These are phyloP conservation scores for Itoplectis maculator DNA, from an alignment of 2,888 invertebrate genomes.

Conservation along the genomic window DNA sequence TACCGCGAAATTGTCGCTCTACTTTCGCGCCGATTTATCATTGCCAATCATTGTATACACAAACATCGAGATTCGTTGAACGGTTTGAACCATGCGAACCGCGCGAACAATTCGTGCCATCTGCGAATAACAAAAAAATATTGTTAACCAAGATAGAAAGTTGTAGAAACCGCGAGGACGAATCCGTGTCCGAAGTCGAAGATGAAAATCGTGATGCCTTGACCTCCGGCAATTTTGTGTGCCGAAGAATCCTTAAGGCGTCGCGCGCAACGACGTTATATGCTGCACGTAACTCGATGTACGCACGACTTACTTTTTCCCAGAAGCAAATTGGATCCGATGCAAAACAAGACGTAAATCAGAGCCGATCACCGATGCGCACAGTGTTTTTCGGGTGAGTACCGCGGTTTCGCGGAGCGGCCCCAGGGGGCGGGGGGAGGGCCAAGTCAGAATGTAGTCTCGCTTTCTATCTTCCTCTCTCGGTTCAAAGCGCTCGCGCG, in stretches of 20 bases:
- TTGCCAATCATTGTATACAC: too few species aligned
- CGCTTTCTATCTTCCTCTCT: slow-evolving; percentile 24
- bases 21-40: not conserved
- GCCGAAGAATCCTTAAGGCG: slow-evolving; percentile 5
- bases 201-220: not conserved
- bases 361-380: slow-evolving; percentile 8
- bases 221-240: slow-evolving; percentile 9
- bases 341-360: slow-evolving; percentile 33
- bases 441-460: not conserved
- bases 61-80: too few species aligned
- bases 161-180: not conserved
- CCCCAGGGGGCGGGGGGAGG: not conserved
- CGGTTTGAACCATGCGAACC: too few species aligned
- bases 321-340: slow-evolving; percentile 28
- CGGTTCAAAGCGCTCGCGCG: slow-evolving; percentile 37
- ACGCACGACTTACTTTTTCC: slow-evolving; percentile 31
- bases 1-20: not conserved
- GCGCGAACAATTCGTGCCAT: too few species aligned
- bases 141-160: not conserved
- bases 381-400: not conserved
- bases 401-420: not conserved
- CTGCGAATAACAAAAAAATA: too few species aligned
- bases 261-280: not conserved
- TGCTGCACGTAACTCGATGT: not conserved
- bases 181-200: not conserved